Evolutionary conservation across 2,888 invertebrate species (phyloP).

Genomic region (Dorcus hopei): DNA sequence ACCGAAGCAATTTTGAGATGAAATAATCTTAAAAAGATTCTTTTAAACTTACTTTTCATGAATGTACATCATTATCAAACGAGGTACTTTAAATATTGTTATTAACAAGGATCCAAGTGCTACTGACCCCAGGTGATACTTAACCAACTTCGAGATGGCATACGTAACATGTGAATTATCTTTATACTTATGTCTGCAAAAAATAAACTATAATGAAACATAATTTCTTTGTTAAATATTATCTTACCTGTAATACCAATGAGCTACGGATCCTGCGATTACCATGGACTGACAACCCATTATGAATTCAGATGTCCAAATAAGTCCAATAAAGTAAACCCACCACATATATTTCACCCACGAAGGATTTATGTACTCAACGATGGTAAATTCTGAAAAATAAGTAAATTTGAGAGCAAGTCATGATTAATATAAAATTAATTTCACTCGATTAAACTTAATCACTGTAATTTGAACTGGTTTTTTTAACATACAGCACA

Average conservation of each 20-base stretch:
- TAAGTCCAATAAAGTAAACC: conserved; percentile 83
- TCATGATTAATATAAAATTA: neutral
- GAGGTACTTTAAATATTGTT: conserved; percentile 87
- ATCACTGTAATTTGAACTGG: too few relatives aligned
- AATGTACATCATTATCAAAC: conserved; percentile 84
- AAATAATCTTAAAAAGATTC: too few relatives aligned
- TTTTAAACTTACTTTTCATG: conserved; percentile 73
- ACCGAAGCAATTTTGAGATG: neutral
- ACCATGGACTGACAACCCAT: conserved; percentile 93
- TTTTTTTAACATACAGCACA: neutral
- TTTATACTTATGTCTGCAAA: conserved; percentile 64
- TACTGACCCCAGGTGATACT: conserved; percentile 92
- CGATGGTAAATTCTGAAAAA: conserved; percentile 57
- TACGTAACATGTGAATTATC: conserved; percentile 65
- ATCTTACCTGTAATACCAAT: conserved; percentile 86
- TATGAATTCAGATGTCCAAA: conserved; percentile 94
- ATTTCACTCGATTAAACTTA: neutral
- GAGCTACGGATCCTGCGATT: conserved; percentile 87
- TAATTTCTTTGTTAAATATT: neutral
- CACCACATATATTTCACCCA: conserved; percentile 93
- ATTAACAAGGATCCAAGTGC: conserved; percentile 94
- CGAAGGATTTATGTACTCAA: conserved; percentile 72
- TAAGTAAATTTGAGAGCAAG: neutral
- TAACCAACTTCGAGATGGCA: conserved; percentile 71
- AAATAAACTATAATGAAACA: neutral